Conservation (phyloP, 2,113 vertebrate genomes). For the Elgaria multicarinata region DNA sequence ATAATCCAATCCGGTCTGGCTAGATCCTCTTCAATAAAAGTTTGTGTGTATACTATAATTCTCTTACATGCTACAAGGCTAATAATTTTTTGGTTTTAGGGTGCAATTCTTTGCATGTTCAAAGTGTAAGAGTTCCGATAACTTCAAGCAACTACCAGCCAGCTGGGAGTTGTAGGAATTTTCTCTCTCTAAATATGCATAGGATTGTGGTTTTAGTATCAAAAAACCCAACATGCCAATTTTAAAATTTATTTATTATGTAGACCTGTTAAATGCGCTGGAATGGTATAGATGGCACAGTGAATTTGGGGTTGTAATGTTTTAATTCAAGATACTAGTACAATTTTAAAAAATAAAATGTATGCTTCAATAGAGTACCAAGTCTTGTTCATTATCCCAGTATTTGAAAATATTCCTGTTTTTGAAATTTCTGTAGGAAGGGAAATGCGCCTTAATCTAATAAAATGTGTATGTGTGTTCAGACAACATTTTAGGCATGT, state of each 20-base stretch:
- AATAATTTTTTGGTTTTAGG: not conserved
- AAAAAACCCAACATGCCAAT: not conserved
- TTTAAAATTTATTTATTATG: not conserved
- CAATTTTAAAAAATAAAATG: conserved; percentile 2
- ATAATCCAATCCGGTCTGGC: not conserved
- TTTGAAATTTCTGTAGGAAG: conserved; percentile 10
- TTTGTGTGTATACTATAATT: not conserved
- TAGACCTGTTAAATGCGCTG: not conserved
- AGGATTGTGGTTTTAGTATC: too few relatives aligned
- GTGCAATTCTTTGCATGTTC: too few relatives aligned
- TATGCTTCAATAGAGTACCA: conserved; percentile 1
- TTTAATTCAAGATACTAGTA: not conserved
- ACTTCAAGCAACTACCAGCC: too few relatives aligned
- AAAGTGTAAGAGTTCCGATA: too few relatives aligned
- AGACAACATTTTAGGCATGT: too few relatives aligned
- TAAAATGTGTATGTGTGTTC: not conserved
- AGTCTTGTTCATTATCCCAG: conserved; percentile 14
- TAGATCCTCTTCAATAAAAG: not conserved
- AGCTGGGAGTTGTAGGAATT: too few relatives aligned
- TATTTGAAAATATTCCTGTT: conserved; percentile 11
- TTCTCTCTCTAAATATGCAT: too few relatives aligned
- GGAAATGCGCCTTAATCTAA: conserved; percentile 16
- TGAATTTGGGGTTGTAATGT: not conserved
- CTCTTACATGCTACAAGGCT: not conserved
- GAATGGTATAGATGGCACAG: not conserved